Percentiles rank a stretch among this genome's conserved stretches.
phyloP scores from a whole-genome alignment of 2,888 invertebrate species.

The Epistrophella euchroma region DNA sequence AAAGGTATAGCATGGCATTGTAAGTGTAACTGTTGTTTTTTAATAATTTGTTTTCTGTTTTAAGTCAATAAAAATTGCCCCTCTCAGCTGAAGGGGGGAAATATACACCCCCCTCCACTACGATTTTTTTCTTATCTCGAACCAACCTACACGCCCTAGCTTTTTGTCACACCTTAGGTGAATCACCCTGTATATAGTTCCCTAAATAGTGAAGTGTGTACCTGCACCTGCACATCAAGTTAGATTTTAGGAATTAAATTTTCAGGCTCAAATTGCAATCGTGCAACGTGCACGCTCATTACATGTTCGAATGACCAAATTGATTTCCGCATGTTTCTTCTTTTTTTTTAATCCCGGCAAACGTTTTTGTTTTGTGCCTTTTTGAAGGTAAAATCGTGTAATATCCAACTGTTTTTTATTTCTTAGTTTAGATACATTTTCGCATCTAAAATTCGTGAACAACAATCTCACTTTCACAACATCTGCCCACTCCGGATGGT shows the following conservation, averaged over 20 bases:
- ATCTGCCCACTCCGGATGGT: constrained; percentile 29
- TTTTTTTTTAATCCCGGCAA: neutral
- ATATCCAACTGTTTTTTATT: constrained; percentile 37
- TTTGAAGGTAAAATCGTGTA: constrained; percentile 44
- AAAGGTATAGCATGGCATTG: no score
- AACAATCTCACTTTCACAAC: constrained; percentile 46
- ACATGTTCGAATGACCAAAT: neutral
- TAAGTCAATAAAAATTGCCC: no score
- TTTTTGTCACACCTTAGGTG: no score
- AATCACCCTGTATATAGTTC: no score
- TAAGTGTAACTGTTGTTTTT: no score
- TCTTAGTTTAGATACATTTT: constrained; percentile 4
- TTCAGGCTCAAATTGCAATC: neutral
- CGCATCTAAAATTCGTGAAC: constrained; percentile 20
- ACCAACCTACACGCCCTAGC: no score
- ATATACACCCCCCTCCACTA: no score
- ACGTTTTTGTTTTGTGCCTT: neutral
- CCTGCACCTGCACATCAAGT: no score
- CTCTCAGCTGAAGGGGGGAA: no score
- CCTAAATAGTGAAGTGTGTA: no score
- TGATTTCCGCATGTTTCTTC: neutral
- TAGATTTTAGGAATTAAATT: neutral
- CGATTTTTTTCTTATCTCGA: no score
- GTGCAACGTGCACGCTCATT: neutral
- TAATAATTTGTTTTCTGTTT: no score